phyloP scores from a whole-genome alignment of 2,888 invertebrate species.

The Nephrotoma guestfalica region DNA sequence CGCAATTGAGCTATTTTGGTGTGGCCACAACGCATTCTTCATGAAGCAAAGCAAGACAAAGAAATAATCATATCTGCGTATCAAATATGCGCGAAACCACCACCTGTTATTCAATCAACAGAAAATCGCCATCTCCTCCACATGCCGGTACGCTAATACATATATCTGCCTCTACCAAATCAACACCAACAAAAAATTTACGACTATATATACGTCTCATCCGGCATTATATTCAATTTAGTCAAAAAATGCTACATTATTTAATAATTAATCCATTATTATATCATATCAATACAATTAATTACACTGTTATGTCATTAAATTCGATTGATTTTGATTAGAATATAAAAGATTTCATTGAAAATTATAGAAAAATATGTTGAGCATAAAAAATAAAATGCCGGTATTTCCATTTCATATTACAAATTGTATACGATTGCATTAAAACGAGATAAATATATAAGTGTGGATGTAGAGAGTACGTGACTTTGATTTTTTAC shows the following conservation, averaged over 20 bases:
- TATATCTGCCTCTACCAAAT: not conserved
- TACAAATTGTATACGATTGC: not conserved
- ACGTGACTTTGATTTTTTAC: not conserved
- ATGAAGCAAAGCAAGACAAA: not conserved
- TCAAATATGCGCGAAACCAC: not conserved
- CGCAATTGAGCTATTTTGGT: not conserved
- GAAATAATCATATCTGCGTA: not conserved
- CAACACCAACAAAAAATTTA: not conserved
- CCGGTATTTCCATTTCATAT: not conserved
- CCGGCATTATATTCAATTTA: not conserved
- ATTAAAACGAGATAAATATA: not conserved
- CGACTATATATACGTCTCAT: not conserved
- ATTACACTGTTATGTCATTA: not conserved
- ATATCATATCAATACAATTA: not conserved
- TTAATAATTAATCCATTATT: not conserved
- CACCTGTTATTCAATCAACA: not conserved
- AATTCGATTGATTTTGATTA: not conserved
- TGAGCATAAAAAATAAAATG: not conserved
- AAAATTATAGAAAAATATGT: not conserved
- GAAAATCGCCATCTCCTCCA: not conserved
- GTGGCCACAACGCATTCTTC: not conserved
- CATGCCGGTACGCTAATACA: not conserved
- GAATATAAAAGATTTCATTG: not conserved
- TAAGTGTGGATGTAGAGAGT: not conserved
- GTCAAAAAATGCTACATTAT: not conserved